phyloP scores from a whole-genome alignment of 2,888 invertebrate species.

The Empis stercorea region DNA sequence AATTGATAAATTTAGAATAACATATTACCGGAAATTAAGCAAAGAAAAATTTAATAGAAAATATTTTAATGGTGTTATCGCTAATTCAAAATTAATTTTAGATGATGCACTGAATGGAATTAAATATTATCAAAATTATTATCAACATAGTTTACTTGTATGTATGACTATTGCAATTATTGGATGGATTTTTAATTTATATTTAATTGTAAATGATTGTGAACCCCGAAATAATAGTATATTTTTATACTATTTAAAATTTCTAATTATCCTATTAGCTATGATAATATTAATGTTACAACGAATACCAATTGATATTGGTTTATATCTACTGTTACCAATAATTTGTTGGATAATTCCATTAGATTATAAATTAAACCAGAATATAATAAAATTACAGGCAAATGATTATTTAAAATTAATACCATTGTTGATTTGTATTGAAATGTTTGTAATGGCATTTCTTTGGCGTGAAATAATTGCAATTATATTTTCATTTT shows the following conservation, averaged over 20 bases:
- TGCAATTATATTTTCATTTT: conserved; percentile 23
- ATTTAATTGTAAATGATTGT: not conserved
- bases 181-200: conserved; percentile 55
- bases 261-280: not conserved
- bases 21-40: conserved; percentile 1
- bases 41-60: not conserved
- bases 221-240: too few relatives aligned
- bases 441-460: conserved; percentile 25
- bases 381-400: conserved; percentile 31
- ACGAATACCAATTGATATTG: conserved; percentile 46
- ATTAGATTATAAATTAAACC: conserved; percentile 1
- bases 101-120: conserved; percentile 54
- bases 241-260: not conserved
- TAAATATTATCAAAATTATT: conserved; percentile 76
- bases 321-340: conserved; percentile 53
- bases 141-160: conserved; percentile 54
- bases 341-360: conserved; percentile 32
- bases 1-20: conserved; percentile 13
- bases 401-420: conserved; percentile 5
- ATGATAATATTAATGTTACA: conserved; percentile 41
- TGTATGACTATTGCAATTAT: conserved; percentile 54
- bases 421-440: conserved; percentile 26
- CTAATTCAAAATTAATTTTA: conserved; percentile 45
- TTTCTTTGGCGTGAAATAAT: conserved; percentile 28
- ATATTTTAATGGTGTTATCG: conserved; percentile 23